Conservation (phyloP, 30 jellyfish, hydroid and myxozoan genomes). For the Catostylus mosaicus region DNA sequence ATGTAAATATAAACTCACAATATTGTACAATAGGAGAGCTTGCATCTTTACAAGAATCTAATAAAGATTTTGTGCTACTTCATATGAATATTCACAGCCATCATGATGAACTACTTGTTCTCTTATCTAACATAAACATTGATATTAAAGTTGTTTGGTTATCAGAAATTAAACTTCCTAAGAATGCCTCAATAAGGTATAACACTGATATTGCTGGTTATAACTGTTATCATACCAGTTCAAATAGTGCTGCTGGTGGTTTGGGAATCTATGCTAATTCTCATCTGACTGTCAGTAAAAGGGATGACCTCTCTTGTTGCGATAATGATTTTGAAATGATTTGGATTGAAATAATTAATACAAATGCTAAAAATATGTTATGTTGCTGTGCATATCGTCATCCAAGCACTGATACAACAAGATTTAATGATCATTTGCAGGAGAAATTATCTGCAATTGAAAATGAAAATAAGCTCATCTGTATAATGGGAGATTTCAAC, state of each 20-base stretch:
- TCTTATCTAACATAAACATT: not conserved
- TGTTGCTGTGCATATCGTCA: slow-evolving; percentile 40
- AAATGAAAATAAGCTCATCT: slow-evolving; percentile 14
- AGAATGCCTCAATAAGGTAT: slow-evolving; percentile 2
- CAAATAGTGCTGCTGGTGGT: slow-evolving; percentile 34
- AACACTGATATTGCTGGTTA: slow-evolving; percentile 46
- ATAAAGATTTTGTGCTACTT: slow-evolving; percentile 7
- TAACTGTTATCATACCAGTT: slow-evolving; percentile 5
- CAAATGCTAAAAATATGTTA: slow-evolving; percentile 3
- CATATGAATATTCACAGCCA: slow-evolving; percentile 22
- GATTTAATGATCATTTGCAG: slow-evolving; percentile 23
- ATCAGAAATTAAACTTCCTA: not conserved
- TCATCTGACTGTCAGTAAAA: slow-evolving; percentile 2
- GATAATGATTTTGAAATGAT: slow-evolving; percentile 5
- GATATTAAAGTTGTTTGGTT: not conserved
- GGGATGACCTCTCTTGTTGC: slow-evolving; percentile 10
- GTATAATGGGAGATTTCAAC: slow-evolving; percentile 40
- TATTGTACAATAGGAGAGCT: slow-evolving; percentile 1
- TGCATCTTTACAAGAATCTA: slow-evolving; percentile 2
- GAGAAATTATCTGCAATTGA: not conserved
- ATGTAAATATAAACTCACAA: not conserved
- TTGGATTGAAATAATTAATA: slow-evolving; percentile 24
- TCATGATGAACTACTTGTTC: not conserved
- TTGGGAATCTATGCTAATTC: slow-evolving; percentile 10
- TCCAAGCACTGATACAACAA: slow-evolving; percentile 35